Evolutionary conservation across 2,797 vertebrate genomes (phyloP), one percentile per base, ranked within the genome.

Genomic region (Xyrichtys novacula): DNA sequence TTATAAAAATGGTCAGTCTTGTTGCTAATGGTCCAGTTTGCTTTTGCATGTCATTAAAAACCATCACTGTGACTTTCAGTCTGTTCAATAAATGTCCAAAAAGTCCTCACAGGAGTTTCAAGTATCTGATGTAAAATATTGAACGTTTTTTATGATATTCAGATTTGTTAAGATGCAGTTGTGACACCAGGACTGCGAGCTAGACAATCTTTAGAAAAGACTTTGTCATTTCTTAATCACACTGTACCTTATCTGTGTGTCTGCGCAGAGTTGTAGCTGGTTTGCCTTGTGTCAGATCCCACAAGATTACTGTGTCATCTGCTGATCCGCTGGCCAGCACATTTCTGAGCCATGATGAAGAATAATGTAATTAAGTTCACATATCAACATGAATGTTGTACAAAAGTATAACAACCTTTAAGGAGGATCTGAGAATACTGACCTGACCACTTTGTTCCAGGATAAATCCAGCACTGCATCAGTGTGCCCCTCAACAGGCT

Each of bases 401-500:
- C 4, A 14, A 11, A 12, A 34, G 14, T 34, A 34, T 34, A 34
- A 34, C 3, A 11, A 12, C 2, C 4, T 47, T 12, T 15, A 8
- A 46, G 20, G 15, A 46, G 0, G 47, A 12, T 16, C 5, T 53
- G 16, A 46, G n/a, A 56, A 50, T 15, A 73, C 86, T 88, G 89
- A 99, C 98, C 96, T 94, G 88, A 94, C 88, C 61, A 97, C 88
- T 74, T 91, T 96, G 90, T 99, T 99, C 98, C 98, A 99, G 3
- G 97, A 98, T 36, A 99, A 91, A 86, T 99, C 98, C 70, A 99
- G 91, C 23, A 99, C 95, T 25, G 98, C 97, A 71, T 97, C 97
- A 0, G 92, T 89, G 65, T 99, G 98, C 5, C 96, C 97, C 44
- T 96, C 94, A 0, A 83, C 69, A 1, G 90, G 73, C 55, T 96